Evolutionary conservation across 2,797 vertebrate genomes (phyloP), one percentile per base, ranked within the genome.

Genomic region (Danio jaintianensis): DNA sequence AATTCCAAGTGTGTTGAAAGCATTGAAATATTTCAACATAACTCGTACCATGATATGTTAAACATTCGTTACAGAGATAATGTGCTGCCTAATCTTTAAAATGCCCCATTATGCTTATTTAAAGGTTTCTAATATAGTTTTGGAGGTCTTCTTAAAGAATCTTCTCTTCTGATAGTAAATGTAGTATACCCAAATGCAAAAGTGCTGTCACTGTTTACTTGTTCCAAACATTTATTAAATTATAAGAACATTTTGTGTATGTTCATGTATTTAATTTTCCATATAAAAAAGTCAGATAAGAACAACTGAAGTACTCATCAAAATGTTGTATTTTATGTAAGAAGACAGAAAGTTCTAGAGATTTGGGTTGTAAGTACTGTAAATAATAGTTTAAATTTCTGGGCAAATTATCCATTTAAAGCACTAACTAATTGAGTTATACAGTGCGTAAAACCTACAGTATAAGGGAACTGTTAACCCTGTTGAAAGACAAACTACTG

Each of bases 1-100:
- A 50, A 43, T 67, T 61, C 22, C 18, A 7, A 52, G 38, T 53
- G 63, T 58, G 66, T 63, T 75, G 20, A 78, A 58, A 64, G 40
- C 55, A 82, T 5, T 36, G 70, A 67, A 63, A 73, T 77, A 62
- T 85, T 78, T 80, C 0, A 1, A 58, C 55, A 13, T 70, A 78
- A 84, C 62, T 70, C 56, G 50, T 70, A 53, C 61, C 61, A 61
- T 79, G 70, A 67, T 80, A 48, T 12, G 11, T 36, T 18, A 7
- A 66, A 40, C 18, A 40, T 63, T 29, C 9, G 4, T 20, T 42
- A 15, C 11, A 38, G 69, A 80, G 13, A 42, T 36, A 63, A 29
- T n/a, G 42, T 15, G 22, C 43, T 61, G 43, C 13, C 38, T 67
- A 53, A 36, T 29, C 20, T 67, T 42, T 66, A 15, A 47, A 64